Base-by-base conservation (phyloP, 2,113 vertebrate genomes). In the Gavialis gangeticus region DNA sequence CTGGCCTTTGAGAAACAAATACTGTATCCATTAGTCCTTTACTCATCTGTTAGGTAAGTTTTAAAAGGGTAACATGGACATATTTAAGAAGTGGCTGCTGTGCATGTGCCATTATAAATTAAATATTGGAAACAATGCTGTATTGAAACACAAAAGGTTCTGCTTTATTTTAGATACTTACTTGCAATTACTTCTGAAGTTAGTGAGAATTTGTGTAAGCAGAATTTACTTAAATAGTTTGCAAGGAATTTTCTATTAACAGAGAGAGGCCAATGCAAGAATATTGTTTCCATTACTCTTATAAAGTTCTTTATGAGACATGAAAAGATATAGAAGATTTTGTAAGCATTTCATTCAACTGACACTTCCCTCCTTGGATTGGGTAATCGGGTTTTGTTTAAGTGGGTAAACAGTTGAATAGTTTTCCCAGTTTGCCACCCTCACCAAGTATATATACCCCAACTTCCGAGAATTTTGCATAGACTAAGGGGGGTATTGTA, bases 21-120 rank as follows among this genome's bases (percentile, higher is more conserved):
- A 34, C 21, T 64, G 18, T 10, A 79, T 24, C 82, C 34, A 4
- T 84, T 84, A 60, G 4, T 87, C 56, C 17, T 54, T 82, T 82
- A 86, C 75, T 69, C 60, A 57, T 12, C 9, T 10, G 58, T 71
- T 82, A 69, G 34, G 34, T 55, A 57, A 75, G 46, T 58, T 55
- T 2, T 82, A 75, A 87, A 80, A 82, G 19, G 11, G 24, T 54
- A 11, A 94, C 80, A 9, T 71, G 19, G 63, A 76, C 95, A 59
- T 59, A 76, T 81, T 54, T 76, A 79, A 90, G 71, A 88, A 93
- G 63, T 34, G 88, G 28, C 78, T 73, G 34, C 54, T 84, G 2
- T 15, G 69, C 54, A 62, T 0, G 0, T 89, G 34, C 37, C 18
- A 83, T 84, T 4, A 8, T 85, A 64, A 2, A 0, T 82, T 11